These are phyloP conservation scores for Triplophysa siluroides DNA, from an alignment of 2,113 vertebrate species.

Conservation along the genomic window DNA sequence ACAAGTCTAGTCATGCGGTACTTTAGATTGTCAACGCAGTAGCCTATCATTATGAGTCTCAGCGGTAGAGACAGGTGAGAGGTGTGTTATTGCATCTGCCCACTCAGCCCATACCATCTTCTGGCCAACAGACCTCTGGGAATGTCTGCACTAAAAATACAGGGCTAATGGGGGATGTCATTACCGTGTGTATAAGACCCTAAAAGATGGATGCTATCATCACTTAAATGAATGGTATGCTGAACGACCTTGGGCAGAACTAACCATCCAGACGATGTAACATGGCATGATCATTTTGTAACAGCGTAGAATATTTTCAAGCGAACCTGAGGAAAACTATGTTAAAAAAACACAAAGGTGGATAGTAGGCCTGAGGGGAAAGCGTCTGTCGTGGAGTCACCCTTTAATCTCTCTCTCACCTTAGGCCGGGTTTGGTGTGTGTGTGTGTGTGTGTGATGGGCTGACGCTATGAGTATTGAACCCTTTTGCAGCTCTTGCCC, in stretches of 20 bases:
- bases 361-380: background rate
- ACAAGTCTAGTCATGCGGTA: background rate
- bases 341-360: conserved; percentile 26
- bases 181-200: conserved; percentile 14
- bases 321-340: conserved; percentile 26
- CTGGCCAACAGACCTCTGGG: conserved; percentile 15
- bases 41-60: conserved; percentile 19
- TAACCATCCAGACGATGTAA: background rate
- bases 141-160: conserved; percentile 39
- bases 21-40: conserved; percentile 8
- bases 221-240: background rate
- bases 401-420: conserved; percentile 47
- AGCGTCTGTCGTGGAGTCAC: conserved; percentile 23
- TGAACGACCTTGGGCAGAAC: conserved; percentile 1
- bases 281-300: background rate
- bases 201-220: conserved; percentile 10
- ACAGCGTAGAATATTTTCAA: conserved; percentile 17
- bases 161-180: conserved; percentile 30
- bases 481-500: conserved; percentile 28
- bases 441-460: conserved; percentile 5
- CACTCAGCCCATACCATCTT: conserved; percentile 13
- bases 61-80: conserved; percentile 6
- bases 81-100: conserved; percentile 41
- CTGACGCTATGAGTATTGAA: conserved; percentile 38
- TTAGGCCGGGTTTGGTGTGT: background rate